Evolutionary conservation across 2,888 invertebrate species (phyloP).

Genomic region (Spialia ferax): DNA sequence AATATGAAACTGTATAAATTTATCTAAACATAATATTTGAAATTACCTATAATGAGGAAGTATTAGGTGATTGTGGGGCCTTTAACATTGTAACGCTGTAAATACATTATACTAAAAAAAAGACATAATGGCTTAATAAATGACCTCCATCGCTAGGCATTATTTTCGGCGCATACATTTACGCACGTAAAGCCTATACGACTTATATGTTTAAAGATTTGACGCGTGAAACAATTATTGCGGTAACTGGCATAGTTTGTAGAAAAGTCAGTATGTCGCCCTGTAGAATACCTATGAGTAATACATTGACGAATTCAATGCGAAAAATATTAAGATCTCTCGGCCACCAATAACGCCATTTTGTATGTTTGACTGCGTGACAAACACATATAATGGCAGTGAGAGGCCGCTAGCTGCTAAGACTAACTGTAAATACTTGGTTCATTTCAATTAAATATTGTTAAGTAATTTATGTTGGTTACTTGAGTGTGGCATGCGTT

Average conservation of each 20-base stretch:
- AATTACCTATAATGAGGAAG: neutral
- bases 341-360: conserved; percentile 17
- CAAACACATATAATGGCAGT: conserved; percentile 27
- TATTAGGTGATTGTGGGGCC: neutral
- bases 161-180: neutral
- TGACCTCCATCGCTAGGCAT: neutral
- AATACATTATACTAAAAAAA: conserved; percentile 28
- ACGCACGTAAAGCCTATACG: neutral
- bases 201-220: neutral
- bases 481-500: conserved; percentile 59
- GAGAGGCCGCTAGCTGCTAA: conserved; percentile 25
- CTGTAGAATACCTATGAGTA: neutral
- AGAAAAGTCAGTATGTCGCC: neutral
- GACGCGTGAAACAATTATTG: too few relatives aligned
- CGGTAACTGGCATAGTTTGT: neutral
- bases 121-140: neutral
- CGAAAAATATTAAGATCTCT: conserved; percentile 22
- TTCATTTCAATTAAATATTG: conserved; percentile 51
- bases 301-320: conserved; percentile 10
- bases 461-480: conserved; percentile 75
- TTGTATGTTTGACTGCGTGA: conserved; percentile 22
- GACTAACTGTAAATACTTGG: conserved; percentile 69
- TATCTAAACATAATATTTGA: too few relatives aligned
- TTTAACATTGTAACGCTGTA: conserved; percentile 4
- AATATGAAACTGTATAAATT: neutral